Evolutionary conservation across 1,140 invertebrate species (phyloP).

Genomic region (Meloidogyne chitwoodi): DNA sequence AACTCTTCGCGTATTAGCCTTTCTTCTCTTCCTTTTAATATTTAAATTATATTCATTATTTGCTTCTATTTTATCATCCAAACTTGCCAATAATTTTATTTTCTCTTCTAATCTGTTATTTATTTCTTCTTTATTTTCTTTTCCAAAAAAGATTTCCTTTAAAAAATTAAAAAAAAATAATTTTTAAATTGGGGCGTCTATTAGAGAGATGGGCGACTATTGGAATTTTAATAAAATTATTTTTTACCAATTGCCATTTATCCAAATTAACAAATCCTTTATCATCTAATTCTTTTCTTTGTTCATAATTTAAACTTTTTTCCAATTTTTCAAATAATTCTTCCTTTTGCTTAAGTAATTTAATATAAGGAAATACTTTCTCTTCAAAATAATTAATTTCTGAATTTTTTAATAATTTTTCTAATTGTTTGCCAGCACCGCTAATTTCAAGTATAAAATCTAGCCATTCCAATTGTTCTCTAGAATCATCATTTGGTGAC

Average conservation of each 20-base stretch:
- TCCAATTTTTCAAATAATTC: not conserved
- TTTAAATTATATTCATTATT: too few relatives aligned
- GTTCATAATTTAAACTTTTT: not conserved
- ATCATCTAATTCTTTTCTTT: not conserved
- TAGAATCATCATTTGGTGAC: not conserved
- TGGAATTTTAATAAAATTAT: not conserved
- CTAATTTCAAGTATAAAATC: slow-evolving; percentile 6
- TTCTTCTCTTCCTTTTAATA: not conserved
- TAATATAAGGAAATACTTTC: not conserved
- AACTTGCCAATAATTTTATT: not conserved
- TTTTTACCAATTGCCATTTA: not conserved
- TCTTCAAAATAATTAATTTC: not conserved
- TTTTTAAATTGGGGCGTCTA: too few relatives aligned
- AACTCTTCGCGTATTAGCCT: not conserved
- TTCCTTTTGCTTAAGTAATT: not conserved
- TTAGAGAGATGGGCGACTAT: too few relatives aligned
- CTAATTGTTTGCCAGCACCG: not conserved
- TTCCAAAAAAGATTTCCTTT: not conserved
- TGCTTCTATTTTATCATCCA: not conserved
- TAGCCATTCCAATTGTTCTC: not conserved
- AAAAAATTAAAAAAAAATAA: not conserved
- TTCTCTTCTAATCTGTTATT: not conserved
- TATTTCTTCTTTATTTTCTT: not conserved
- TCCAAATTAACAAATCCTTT: not conserved
- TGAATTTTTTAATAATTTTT: not conserved